Percentiles rank a stretch among this genome's conserved stretches.
These are phyloP conservation scores for Pollenia labialis DNA, from an alignment of 2,888 invertebrate genomes.

Conservation along the genomic window DNA sequence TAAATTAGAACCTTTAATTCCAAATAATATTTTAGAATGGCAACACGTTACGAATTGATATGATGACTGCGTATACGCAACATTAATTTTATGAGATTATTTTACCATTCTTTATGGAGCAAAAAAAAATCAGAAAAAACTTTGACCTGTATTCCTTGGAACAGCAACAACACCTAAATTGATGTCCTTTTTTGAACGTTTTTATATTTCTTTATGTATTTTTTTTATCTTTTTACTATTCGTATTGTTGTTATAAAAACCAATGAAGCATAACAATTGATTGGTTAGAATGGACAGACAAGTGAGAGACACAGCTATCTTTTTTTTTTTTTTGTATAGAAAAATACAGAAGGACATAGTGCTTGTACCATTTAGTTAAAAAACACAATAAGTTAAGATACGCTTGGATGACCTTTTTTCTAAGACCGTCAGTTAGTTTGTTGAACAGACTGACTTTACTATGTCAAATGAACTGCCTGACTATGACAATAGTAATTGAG, in stretches of 20 bases:
- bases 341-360: conserved; percentile 3
- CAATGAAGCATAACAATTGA: conserved; percentile 75
- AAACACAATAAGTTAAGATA: conserved; percentile 57
- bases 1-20: background rate
- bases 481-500: conserved; percentile 67
- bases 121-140: background rate
- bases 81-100: conserved; percentile 61
- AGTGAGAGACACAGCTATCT: background rate
- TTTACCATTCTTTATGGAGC: conserved; percentile 2
- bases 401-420: conserved; percentile 41
- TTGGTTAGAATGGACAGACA: conserved; percentile 60
- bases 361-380: conserved; percentile 42
- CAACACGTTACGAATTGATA: conserved; percentile 37
- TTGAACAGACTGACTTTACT: conserved; percentile 25
- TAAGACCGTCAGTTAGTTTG: conserved; percentile 21
- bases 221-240: conserved; percentile 17
- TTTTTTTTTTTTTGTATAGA: conserved; percentile 7
- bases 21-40: conserved; percentile 2
- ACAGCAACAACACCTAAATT: conserved; percentile 35
- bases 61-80: conserved; percentile 57
- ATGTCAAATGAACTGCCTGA: conserved; percentile 27
- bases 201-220: conserved; percentile 36
- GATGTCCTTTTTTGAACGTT: conserved; percentile 42
- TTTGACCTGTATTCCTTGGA: background rate
- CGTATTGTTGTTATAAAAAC: conserved; percentile 62